These are phyloP conservation scores for Melanotus villosus DNA, from an alignment of 2,888 invertebrate species.

Conservation along the genomic window DNA sequence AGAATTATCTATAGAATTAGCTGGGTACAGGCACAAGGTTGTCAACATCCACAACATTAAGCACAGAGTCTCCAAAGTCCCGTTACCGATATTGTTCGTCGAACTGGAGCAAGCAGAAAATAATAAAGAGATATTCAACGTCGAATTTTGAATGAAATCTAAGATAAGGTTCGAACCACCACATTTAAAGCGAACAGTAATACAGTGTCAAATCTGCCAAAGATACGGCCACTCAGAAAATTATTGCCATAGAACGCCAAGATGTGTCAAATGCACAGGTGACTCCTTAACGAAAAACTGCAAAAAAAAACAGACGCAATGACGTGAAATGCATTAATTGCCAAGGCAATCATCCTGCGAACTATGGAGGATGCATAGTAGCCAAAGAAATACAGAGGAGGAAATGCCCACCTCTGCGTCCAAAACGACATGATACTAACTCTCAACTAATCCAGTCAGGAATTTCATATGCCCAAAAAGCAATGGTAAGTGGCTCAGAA, in stretches of 20 bases:
- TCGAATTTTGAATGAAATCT: background rate
- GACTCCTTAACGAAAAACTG: constrained; percentile 22
- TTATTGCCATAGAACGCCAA: constrained; percentile 19
- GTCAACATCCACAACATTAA: constrained; percentile 3
- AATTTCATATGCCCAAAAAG: too few species aligned
- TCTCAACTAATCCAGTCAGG: too few species aligned
- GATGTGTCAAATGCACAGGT: constrained; percentile 34
- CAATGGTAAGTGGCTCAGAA: too few species aligned
- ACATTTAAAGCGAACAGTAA: background rate
- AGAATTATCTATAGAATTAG: too few species aligned
- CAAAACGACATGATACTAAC: background rate
- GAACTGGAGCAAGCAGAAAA: background rate
- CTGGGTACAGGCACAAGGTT: background rate
- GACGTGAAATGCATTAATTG: background rate
- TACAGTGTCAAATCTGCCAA: constrained; percentile 30
- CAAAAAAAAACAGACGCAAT: background rate
- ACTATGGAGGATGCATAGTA: constrained; percentile 16
- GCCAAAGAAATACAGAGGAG: constrained; percentile 5
- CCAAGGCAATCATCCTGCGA: too few species aligned
- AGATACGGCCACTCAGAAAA: constrained; percentile 28
- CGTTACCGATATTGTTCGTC: constrained; percentile 14
- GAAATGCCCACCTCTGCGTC: background rate
- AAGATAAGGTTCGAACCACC: constrained; percentile 18
- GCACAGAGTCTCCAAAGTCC: background rate
- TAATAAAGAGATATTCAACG: constrained; percentile 13